Conservation (phyloP, 2,113 vertebrate genomes). For the Cottus gobio region DNA sequence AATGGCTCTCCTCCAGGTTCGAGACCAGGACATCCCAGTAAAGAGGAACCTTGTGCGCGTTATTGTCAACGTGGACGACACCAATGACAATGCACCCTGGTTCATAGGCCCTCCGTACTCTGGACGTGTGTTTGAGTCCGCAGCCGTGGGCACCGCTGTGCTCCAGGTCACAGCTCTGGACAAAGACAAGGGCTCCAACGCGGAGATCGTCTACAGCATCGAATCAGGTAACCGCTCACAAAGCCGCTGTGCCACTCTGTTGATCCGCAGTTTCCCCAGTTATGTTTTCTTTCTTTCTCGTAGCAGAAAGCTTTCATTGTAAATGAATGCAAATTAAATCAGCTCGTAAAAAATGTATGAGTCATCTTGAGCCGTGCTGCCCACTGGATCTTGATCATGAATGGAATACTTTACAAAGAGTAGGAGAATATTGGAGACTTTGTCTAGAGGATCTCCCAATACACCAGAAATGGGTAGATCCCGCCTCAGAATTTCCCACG, state of each 20-base stretch:
- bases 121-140: constrained; percentile 93
- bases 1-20: constrained; percentile 82
- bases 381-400: constrained; percentile 73
- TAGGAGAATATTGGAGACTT: constrained; percentile 64
- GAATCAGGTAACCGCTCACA: constrained; percentile 90
- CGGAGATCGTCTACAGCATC: constrained; percentile 92
- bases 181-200: constrained; percentile 94
- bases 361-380: constrained; percentile 66
- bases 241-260: neutral
- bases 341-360: constrained; percentile 70
- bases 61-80: constrained; percentile 90
- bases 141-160: constrained; percentile 90
- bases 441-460: constrained; percentile 61
- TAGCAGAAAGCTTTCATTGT: constrained; percentile 46
- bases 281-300: neutral
- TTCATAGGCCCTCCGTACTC: constrained; percentile 91
- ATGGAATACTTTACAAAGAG: constrained; percentile 74
- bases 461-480: constrained; percentile 63
- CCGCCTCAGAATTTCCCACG: constrained; percentile 76
- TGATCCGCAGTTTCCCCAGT: neutral
- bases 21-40: constrained; percentile 97
- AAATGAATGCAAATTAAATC: constrained; percentile 48
- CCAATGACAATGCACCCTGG: constrained; percentile 95
- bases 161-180: constrained; percentile 94
- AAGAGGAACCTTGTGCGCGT: constrained; percentile 94